These are phyloP conservation scores for Idaea aversata DNA, from an alignment of 2,888 invertebrate species.

Conservation along the genomic window DNA sequence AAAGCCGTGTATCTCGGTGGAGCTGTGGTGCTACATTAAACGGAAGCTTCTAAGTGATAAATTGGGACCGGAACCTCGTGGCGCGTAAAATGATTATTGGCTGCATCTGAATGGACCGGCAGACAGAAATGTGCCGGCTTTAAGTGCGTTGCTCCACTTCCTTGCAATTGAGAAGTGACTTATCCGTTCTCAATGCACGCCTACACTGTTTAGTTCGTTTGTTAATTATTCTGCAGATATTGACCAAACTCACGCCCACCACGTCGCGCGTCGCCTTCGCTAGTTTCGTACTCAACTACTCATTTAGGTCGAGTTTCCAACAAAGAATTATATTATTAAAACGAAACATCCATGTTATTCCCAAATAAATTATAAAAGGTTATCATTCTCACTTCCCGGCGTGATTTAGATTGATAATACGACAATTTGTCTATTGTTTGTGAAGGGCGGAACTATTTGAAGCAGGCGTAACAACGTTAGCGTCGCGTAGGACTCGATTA, in stretches of 20 bases:
- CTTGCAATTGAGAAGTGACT: slow-evolving; percentile 32
- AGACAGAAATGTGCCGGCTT: slow-evolving; percentile 38
- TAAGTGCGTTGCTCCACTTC: slow-evolving; percentile 68
- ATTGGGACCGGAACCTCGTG: slow-evolving; percentile 75
- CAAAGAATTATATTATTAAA: background rate
- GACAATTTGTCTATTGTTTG: slow-evolving; percentile 22
- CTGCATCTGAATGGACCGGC: slow-evolving; percentile 51
- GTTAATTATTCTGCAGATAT: background rate
- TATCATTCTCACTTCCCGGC: slow-evolving; percentile 13
- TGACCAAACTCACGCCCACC: slow-evolving; percentile 1
- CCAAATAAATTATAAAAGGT: background rate
- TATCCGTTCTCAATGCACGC: background rate
- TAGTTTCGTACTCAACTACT: background rate
- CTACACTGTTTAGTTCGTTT: slow-evolving; percentile 1
- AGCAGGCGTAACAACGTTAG: slow-evolving; percentile 15
- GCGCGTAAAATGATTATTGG: slow-evolving; percentile 72
- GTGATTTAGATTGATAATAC: slow-evolving; percentile 23
- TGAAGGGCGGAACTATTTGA: slow-evolving; percentile 26
- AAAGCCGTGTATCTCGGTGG: slow-evolving; percentile 45
- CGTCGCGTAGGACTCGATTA: slow-evolving; percentile 26
- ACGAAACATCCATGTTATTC: background rate
- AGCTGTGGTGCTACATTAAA: slow-evolving; percentile 46
- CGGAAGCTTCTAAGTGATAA: slow-evolving; percentile 79
- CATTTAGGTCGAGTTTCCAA: background rate
- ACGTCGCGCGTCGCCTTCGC: background rate